Evolutionary conservation across 1,140 invertebrate species (phyloP), one percentile per base, ranked within the genome.

Genomic region (Drosophila parabipectinata): DNA sequence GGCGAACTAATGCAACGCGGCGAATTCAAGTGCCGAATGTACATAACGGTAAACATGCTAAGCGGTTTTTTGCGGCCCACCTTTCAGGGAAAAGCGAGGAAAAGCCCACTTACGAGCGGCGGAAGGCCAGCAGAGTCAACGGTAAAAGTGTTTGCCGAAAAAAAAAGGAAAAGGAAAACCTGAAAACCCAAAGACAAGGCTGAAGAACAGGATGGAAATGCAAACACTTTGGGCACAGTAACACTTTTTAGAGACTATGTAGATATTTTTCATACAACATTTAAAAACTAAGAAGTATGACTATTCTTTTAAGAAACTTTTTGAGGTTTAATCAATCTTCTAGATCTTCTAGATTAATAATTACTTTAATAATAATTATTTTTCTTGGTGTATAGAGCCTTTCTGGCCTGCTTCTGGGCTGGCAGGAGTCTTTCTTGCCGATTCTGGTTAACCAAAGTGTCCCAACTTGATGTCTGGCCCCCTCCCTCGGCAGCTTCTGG

Each of bases 1-100:
- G 71, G 71, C 71, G 72, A 87, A 82, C 82, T 87, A 85, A 87
- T 87, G 82, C 82, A 87, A 87, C 74, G 85, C 79, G 83, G 82
- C 82, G 83, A 87, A 87, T 87, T 88, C 82, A 79, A 87, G 82
- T 88, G 78, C 66, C 71, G 83, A 82, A 24, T 53, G 67, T 68
- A 87, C 83, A 87, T 76, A 76, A 81, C 83, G 83, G 82, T 76
- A 88, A 87, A 87, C 82, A 87, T 87, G 82, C 82, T 87, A 87
- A 87, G 82, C 82, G 83, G 78, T 87, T 87, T 85, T 81, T 48
- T 45, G 57, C 15, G 8, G 54, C 44, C 32, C 5, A 48, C 37
- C 54, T 56, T 57, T 76, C 53, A 75, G 44, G 58, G 28, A 50
- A 59, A 44, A 24, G 10, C 53, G 18, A 47, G 44, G 44, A 53